These are phyloP conservation scores for Onychostruthus taczanowskii DNA, from an alignment of 2,113 vertebrate species.

Conservation along the genomic window DNA sequence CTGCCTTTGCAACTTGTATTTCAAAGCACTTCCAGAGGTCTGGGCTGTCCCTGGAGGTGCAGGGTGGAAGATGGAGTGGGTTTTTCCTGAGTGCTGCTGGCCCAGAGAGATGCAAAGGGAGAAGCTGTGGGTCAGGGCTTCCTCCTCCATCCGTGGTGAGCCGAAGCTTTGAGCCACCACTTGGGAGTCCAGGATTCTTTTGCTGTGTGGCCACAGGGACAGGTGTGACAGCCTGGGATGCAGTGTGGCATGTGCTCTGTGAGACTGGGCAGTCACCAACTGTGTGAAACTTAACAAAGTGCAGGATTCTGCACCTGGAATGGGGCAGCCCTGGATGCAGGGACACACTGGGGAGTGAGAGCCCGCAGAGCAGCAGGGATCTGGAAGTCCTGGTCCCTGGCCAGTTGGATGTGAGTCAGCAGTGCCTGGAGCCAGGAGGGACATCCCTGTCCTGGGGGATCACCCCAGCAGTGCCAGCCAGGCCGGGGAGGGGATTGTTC, in stretches of 20 bases:
- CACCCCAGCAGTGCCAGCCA: neutral
- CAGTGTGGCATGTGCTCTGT: neutral
- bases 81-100: neutral
- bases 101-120: neutral
- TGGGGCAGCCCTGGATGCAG: neutral
- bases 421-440: neutral
- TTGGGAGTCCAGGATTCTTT: neutral
- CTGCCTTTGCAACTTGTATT: conserved; percentile 25
- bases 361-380: neutral
- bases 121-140: neutral
- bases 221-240: neutral
- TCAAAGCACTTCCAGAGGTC: conserved; percentile 6
- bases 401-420: neutral
- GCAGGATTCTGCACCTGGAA: neutral
- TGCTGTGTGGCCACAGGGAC: neutral
- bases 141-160: accelerated
- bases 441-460: neutral
- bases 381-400: accelerated
- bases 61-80: neutral
- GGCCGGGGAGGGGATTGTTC: neutral
- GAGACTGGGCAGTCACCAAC: neutral
- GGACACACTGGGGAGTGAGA: neutral
- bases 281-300: neutral
- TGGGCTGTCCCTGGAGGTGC: neutral
- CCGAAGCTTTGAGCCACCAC: neutral